Percentiles rank a stretch among this genome's conserved stretches.
Evolutionary conservation across 2,113 vertebrate species (phyloP).

Genomic region (Cottus gobio): DNA sequence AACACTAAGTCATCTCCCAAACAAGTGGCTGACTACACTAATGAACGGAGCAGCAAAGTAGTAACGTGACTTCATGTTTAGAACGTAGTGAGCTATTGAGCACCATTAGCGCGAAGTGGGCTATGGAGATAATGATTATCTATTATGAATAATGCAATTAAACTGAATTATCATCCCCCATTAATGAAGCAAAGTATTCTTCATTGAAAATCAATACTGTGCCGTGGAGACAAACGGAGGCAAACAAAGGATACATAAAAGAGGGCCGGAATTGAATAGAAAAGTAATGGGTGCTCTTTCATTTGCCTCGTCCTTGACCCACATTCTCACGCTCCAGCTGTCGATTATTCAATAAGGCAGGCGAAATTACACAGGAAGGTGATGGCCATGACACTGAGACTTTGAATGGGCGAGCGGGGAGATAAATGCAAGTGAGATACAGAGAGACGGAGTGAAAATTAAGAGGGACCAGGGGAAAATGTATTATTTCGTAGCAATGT

Average conservation of each 20-base stretch:
- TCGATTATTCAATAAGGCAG: slow-evolving; percentile 66
- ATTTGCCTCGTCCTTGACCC: slow-evolving; percentile 68
- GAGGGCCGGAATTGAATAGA: slow-evolving; percentile 37
- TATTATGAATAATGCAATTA: slow-evolving; percentile 71
- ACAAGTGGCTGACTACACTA: background rate
- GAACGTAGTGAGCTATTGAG: slow-evolving; percentile 34
- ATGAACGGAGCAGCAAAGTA: slow-evolving; percentile 25
- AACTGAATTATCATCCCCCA: slow-evolving; percentile 63
- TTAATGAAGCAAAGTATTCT: slow-evolving; percentile 64
- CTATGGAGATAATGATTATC: slow-evolving; percentile 66
- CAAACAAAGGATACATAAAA: slow-evolving; percentile 54
- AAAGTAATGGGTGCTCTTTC: slow-evolving; percentile 54
- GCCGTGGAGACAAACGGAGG: slow-evolving; percentile 51
- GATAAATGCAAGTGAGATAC: slow-evolving; percentile 52
- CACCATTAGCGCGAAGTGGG: slow-evolving; percentile 48
- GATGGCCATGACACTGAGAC: slow-evolving; percentile 56
- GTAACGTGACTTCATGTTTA: slow-evolving; percentile 51
- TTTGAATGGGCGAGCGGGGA: slow-evolving; percentile 33
- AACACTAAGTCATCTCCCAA: background rate
- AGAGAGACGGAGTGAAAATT: slow-evolving; percentile 34
- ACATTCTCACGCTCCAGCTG: slow-evolving; percentile 64
- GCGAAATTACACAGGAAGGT: slow-evolving; percentile 58
- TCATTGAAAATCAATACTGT: slow-evolving; percentile 59
- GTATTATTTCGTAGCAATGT: slow-evolving; percentile 16
- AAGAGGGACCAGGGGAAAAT: background rate